phyloP scores from a whole-genome alignment of 2,888 invertebrate genomes.

The Lagria hirta region DNA sequence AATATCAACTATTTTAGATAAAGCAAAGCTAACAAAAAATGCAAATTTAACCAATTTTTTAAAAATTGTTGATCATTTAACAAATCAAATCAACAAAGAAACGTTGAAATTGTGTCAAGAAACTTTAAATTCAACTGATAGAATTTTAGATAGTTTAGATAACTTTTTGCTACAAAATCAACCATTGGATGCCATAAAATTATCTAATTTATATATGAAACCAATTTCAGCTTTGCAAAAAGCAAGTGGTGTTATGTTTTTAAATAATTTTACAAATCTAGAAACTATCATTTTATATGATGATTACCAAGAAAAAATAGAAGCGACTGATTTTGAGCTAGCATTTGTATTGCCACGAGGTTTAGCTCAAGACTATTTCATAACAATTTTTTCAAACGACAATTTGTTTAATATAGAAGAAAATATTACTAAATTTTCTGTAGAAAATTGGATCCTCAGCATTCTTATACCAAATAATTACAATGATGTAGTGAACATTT shows the following conservation, averaged over 20 bases:
- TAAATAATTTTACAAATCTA: too few relatives aligned
- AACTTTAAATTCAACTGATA: conserved; percentile 3
- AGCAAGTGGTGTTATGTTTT: too few relatives aligned
- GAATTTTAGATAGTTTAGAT: conserved; percentile 8
- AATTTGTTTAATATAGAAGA: conserved; percentile 9
- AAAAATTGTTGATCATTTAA: conserved; percentile 2
- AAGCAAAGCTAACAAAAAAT: not conserved
- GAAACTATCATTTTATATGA: too few relatives aligned
- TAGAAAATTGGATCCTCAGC: conserved; percentile 10
- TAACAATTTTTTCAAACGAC: conserved; percentile 7
- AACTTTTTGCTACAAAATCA: conserved; percentile 1
- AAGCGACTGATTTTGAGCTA: conserved; percentile 4
- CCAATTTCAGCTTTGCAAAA: not conserved
- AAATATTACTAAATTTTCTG: not conserved
- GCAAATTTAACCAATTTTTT: conserved; percentile 1
- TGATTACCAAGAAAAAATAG: not conserved
- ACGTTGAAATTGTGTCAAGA: conserved; percentile 1
- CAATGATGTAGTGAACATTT: conserved; percentile 1
- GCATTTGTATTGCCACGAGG: conserved; percentile 7
- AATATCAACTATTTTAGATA: conserved; percentile 6
- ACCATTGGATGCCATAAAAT: too few relatives aligned
- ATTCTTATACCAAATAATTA: conserved; percentile 4
- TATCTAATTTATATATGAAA: not conserved
- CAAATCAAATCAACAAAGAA: conserved; percentile 1
- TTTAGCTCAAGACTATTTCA: conserved; percentile 4